Conservation (phyloP, 2,113 vertebrate genomes). For the Terrapene triunguis region DNA sequence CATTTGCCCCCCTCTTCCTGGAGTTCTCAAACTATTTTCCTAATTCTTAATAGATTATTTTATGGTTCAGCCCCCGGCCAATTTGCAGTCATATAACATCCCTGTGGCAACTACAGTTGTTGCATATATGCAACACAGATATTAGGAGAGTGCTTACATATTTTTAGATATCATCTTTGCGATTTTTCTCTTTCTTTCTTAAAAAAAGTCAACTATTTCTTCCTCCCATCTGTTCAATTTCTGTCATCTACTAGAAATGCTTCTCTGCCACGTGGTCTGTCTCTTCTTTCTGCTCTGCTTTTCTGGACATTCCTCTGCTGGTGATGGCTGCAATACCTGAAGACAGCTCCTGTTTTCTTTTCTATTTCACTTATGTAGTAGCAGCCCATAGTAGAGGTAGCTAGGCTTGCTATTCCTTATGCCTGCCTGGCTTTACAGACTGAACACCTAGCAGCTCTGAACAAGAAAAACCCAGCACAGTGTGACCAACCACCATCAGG, state of each 20-base stretch:
- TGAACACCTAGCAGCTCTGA: neutral
- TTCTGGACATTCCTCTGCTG: neutral
- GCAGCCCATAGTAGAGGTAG: neutral
- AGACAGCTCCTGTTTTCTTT: neutral
- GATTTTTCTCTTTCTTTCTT: neutral
- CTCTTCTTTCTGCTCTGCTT: neutral
- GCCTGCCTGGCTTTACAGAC: neutral
- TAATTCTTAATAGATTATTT: neutral
- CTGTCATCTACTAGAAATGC: neutral
- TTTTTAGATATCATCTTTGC: neutral
- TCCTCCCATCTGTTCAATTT: neutral
- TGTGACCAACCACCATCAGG: neutral
- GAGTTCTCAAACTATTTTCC: neutral
- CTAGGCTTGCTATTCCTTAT: neutral
- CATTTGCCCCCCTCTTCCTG: neutral
- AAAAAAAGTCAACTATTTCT: neutral
- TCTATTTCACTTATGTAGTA: neutral
- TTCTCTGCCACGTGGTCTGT: rapidly evolving
- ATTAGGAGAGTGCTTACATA: neutral
- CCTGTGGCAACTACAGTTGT: neutral
- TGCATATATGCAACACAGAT: neutral
- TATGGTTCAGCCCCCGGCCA: no score
- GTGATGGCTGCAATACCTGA: neutral
- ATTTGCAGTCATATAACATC: neutral
- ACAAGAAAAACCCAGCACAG: neutral